Base-by-base conservation (phyloP, 2,797 vertebrate species). In the Rhodeus uyekii region DNA sequence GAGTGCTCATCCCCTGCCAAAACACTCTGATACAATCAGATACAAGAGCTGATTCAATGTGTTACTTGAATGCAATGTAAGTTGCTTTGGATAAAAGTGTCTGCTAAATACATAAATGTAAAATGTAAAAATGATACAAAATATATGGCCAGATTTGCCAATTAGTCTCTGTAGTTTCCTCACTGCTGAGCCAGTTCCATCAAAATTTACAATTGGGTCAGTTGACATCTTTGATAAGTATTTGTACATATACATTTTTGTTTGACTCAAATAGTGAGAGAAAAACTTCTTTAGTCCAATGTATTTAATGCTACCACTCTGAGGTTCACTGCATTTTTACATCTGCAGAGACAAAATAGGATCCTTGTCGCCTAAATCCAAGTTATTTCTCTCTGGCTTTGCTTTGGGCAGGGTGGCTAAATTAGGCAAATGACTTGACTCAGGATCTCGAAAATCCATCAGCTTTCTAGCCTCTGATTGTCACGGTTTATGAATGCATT, bases 141-240 rank as follows among this genome's bases (percentile, higher is more conserved):
- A 80, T 7, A 83, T 72, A 42, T 84, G 74, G 14, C 65, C 76
- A 69, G 80, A 85, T 7, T 13, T 72, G 24, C 27, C 65, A 9
- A 32, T 73, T 32, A 60, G 78, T 78, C 74, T 61, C 19, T 36
- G 13, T 4, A 83, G 46, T 78, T 80, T 80, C 36, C 39, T 83
- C 18, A 85, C 77, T 4, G 85, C 76, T 65, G 44, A 76, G 18
- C 72, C 80, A 24, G 67, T 85, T 50, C 83, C 86, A 81, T 85
- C 58, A 67, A 85, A 84, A 42, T 58, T 63, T 8, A 82, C 63
- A 53, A 13, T 36, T 5, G 24, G 19, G 22, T 38, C n/a, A 27
- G n/a, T 60, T 14, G 36, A 22, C 22, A n/a, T 27, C 38, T 80
- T 79, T 29, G 75, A 82, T 12, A 76, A n/a, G 14, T 55, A 18